Evolutionary conservation across 1,140 invertebrate genomes (phyloP), one percentile per base, ranked within the genome.

Genomic region (Telenomus remus): DNA sequence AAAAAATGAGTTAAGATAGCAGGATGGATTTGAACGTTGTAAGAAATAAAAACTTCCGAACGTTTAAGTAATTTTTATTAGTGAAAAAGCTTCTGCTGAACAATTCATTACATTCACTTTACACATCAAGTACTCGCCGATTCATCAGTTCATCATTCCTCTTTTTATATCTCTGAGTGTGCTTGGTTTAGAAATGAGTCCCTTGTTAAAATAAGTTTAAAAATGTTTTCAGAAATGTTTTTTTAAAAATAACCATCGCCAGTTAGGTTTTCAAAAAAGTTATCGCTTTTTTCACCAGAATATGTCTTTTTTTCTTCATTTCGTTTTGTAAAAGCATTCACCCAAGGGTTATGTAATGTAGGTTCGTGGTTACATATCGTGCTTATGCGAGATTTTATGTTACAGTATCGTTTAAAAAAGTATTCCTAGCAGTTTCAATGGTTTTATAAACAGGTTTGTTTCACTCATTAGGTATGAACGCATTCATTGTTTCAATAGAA

Each of bases 31-130:
- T 39, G 7, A 43, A 51, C 42, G 4, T 27, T 27, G 6, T 27
- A 3, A 3, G 19, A 27, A 61, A 15, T 27, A 43, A 43, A 43
- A 12, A 11, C 39, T 2, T 16, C 42, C 42, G 8, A 72, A 82
- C 81, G 78, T 83, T 82, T 81, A 80, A 82, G 78, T 83, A 80
- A 82, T 81, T 79, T 81, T 81, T 82, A 83, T 84, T 84, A 79
- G 79, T 85, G 82, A 83, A 84, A 85, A 84, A 85, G 82, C 81
- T 83, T 84, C 63, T 78, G 75, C 80, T 80, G 82, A 85, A 82
- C 79, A 82, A 82, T 70, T 80, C 77, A 81, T 82, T 85, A 85
- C 82, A 85, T 81, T 81, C 77, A 84, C 73, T 82, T 81, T 83
- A 84, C 79, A 85, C 76, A 84, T 81, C 78, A 78, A 83, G 79